phyloP scores from a whole-genome alignment of 2,888 invertebrate species.

The Salticus scenicus region DNA sequence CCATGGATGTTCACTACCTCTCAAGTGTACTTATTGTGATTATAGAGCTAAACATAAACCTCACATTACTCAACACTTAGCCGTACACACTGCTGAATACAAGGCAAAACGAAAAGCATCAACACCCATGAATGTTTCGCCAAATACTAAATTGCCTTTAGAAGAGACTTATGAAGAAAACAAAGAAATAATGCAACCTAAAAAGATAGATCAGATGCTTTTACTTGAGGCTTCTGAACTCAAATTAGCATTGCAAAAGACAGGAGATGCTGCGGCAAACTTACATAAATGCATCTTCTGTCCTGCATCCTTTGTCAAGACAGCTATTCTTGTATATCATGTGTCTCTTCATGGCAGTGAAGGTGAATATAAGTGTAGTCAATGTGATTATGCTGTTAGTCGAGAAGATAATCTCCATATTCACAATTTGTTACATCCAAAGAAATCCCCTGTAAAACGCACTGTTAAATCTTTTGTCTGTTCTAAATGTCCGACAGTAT shows the following conservation, averaged over 20 bases:
- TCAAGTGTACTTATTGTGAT: constrained; percentile 79
- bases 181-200: neutral
- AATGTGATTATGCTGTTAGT: constrained; percentile 84
- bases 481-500: constrained; percentile 90
- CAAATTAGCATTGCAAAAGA: constrained; percentile 53
- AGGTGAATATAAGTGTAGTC: constrained; percentile 82
- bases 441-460: constrained; percentile 83
- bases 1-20: constrained; percentile 81
- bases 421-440: constrained; percentile 82
- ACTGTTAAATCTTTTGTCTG: constrained; percentile 76
- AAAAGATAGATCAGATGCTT: constrained; percentile 69
- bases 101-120: constrained; percentile 66
- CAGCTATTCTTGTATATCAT: constrained; percentile 83
- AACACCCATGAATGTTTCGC: neutral
- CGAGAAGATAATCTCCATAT: constrained; percentile 82
- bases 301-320: constrained; percentile 84
- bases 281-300: constrained; percentile 78
- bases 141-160: neutral
- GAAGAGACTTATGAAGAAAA: neutral
- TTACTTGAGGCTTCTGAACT: constrained; percentile 69
- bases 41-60: constrained; percentile 76
- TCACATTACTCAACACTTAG: constrained; percentile 75
- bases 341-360: constrained; percentile 82
- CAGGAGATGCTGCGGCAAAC: constrained; percentile 70
- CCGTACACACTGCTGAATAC: constrained; percentile 74